Conservation (phyloP, 2,797 vertebrate genomes). For the Diplodus sargus region DNA sequence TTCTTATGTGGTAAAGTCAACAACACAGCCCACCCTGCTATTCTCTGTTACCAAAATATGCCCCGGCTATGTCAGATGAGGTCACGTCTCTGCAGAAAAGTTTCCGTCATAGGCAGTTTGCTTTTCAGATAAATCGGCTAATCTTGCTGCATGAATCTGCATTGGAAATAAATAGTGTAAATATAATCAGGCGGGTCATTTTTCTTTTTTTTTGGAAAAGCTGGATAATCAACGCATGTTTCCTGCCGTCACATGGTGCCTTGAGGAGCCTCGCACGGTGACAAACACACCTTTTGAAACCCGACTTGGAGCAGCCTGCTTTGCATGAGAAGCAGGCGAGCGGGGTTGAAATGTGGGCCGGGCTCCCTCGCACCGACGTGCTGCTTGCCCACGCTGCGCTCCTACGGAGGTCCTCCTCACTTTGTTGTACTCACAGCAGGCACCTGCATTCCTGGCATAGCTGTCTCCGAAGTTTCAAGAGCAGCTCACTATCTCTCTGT, state of each 20-base stretch:
- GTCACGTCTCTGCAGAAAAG: conserved; percentile 1
- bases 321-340: conserved; percentile 60
- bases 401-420: conserved; percentile 76
- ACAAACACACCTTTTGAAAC: conserved; percentile 46
- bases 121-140: conserved; percentile 4
- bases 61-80: neutral
- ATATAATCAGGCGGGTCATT: neutral
- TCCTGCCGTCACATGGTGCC: conserved; percentile 21
- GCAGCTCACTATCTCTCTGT: conserved; percentile 68
- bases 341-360: conserved; percentile 52
- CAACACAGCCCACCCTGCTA: conserved; percentile 25
- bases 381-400: conserved; percentile 65
- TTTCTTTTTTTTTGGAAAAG: neutral
- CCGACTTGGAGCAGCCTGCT: conserved; percentile 49
- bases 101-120: neutral
- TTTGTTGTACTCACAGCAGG: conserved; percentile 82
- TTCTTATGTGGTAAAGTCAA: conserved; percentile 15
- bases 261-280: conserved; percentile 7
- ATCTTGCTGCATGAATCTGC: neutral
- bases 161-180: conserved; percentile 5
- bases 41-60: conserved; percentile 7
- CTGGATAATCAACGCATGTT: conserved; percentile 14
- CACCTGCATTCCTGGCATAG: conserved; percentile 83
- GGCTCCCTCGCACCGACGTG: conserved; percentile 64
- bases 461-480: conserved; percentile 77